Evolutionary conservation across 64 coral and sea anemone genomes (phyloP).

Genomic region (Pocillopora damicornis): DNA sequence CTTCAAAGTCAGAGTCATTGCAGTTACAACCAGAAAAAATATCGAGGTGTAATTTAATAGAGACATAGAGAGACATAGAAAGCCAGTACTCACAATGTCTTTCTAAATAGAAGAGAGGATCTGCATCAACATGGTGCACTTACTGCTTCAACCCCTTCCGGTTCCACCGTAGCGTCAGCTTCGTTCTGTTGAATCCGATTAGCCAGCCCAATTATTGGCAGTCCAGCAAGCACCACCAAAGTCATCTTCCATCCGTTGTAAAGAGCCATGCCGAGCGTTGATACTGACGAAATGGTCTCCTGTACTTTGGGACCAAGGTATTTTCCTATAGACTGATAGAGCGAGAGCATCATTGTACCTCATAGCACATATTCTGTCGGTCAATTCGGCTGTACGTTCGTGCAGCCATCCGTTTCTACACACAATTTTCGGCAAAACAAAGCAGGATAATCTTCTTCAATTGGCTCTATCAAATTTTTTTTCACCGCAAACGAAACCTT

Average conservation of each 20-base stretch:
- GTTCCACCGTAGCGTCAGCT: conserved; percentile 45
- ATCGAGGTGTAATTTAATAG: too few species aligned
- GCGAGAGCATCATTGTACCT: not conserved
- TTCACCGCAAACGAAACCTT: too few species aligned
- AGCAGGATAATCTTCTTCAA: too few species aligned
- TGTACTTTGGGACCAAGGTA: conserved; percentile 75
- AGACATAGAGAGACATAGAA: too few species aligned
- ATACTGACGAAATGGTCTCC: conserved; percentile 63
- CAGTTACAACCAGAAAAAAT: too few species aligned
- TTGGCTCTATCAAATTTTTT: too few species aligned
- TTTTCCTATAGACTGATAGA: conserved; percentile 56
- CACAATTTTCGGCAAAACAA: too few species aligned
- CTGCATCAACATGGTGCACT: not conserved
- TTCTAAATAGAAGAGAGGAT: too few species aligned
- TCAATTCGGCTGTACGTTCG: not conserved
- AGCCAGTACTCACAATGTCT: too few species aligned
- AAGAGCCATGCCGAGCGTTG: conserved; percentile 74
- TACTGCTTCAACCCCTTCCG: conserved; percentile 45
- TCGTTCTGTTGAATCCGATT: conserved; percentile 77
- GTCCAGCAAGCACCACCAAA: conserved; percentile 75
- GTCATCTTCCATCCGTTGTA: conserved; percentile 98
- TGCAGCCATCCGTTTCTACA: too few species aligned
- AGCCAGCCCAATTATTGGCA: conserved; percentile 75
- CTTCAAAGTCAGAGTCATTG: too few species aligned
- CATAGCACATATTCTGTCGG: too few species aligned